Conservation (phyloP, 2,797 vertebrate genomes). For the Nyctibius grandis region DNA sequence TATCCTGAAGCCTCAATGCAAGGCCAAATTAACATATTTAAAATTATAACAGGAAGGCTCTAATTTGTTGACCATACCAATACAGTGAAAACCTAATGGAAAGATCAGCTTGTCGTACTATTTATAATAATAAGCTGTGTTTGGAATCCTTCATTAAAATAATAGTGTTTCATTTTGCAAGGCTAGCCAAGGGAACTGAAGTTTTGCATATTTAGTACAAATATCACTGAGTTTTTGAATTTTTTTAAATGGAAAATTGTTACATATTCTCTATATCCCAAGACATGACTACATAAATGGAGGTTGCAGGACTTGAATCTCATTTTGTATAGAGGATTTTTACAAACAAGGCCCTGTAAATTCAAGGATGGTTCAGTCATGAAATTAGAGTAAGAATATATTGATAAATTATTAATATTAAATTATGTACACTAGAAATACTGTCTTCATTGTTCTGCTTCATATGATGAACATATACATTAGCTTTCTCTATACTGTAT, state of each 20-base stretch:
- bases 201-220: not conserved
- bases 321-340: not conserved
- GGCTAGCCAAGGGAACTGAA: not conserved
- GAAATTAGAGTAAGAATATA: not conserved
- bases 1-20: not conserved
- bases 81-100: not conserved
- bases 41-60: not conserved
- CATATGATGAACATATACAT: not conserved
- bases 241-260: not conserved
- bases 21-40: not conserved
- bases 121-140: not conserved
- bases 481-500: not conserved
- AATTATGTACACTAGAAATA: not conserved
- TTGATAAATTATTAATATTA: not conserved
- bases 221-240: not conserved
- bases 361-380: not conserved
- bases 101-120: not conserved
- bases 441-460: not conserved
- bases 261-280: not conserved
- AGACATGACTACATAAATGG: not conserved
- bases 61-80: not conserved
- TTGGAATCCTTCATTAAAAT: not conserved
- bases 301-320: not conserved
- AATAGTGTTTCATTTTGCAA: not conserved
- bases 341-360: not conserved